These are phyloP conservation scores for Drosophila lowei DNA, from an alignment of 1,140 invertebrate genomes.

Conservation along the genomic window DNA sequence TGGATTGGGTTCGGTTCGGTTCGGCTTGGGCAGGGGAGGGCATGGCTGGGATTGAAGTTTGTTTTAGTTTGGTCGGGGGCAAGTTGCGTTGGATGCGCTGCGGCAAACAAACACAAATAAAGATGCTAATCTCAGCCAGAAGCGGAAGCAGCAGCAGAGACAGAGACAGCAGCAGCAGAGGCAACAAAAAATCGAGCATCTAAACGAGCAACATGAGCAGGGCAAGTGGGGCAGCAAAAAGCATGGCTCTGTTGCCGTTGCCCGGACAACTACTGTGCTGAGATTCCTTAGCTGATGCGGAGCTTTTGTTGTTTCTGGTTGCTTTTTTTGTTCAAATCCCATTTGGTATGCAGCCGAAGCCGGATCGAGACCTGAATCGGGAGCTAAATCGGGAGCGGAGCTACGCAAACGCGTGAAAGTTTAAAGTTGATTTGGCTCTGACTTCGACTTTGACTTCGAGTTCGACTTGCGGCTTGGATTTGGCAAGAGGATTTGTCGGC, in stretches of 20 bases:
- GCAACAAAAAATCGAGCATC: slow-evolving; percentile 44
- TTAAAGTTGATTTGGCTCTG: slow-evolving; percentile 69
- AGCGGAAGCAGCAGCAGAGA: slow-evolving; percentile 43
- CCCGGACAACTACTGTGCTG: slow-evolving; percentile 44
- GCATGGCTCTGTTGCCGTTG: slow-evolving; percentile 1
- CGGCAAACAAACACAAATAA: slow-evolving; percentile 79
- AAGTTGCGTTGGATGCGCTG: slow-evolving; percentile 40
- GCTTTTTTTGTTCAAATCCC: slow-evolving; percentile 45
- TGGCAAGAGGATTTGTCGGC: slow-evolving; percentile 44
- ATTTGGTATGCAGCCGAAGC: slow-evolving; percentile 66
- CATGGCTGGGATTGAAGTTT: slow-evolving; percentile 31
- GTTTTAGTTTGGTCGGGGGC: slow-evolving; percentile 44
- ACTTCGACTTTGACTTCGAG: slow-evolving; percentile 19
- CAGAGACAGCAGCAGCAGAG: slow-evolving; percentile 9
- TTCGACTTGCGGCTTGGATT: slow-evolving; percentile 25
- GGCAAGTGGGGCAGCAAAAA: slow-evolving; percentile 40
- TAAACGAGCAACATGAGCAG: slow-evolving; percentile 57
- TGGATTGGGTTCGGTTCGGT: slow-evolving; percentile 26
- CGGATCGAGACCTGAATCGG: neutral
- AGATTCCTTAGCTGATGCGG: slow-evolving; percentile 55
- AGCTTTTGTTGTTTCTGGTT: slow-evolving; percentile 36
- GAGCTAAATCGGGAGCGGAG: neutral
- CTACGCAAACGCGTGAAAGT: slow-evolving; percentile 65
- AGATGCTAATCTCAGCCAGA: slow-evolving; percentile 79
- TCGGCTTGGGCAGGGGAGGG: neutral